These are phyloP conservation scores for Iphiclides podalirius DNA, from an alignment of 2,888 invertebrate genomes.

Conservation along the genomic window DNA sequence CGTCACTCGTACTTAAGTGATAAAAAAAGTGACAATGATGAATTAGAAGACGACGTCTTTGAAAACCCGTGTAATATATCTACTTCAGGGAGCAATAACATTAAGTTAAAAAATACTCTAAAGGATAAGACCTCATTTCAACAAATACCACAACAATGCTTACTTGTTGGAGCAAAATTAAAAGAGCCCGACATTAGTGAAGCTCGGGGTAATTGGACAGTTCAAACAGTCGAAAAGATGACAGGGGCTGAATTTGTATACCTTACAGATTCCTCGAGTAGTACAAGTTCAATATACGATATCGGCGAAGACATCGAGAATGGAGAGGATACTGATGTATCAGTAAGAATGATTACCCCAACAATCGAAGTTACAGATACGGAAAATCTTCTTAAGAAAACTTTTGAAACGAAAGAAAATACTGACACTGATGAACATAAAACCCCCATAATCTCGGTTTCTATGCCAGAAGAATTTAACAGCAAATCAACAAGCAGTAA, in stretches of 20 bases:
- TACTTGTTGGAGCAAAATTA: slow-evolving; percentile 82
- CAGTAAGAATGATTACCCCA: slow-evolving; percentile 71
- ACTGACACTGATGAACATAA: background rate
- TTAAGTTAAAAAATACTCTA: slow-evolving; percentile 1
- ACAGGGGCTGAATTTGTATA: slow-evolving; percentile 84
- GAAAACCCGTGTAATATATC: slow-evolving; percentile 41
- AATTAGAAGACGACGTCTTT: slow-evolving; percentile 75
- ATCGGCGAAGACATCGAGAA: slow-evolving; percentile 68
- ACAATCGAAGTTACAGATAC: slow-evolving; percentile 74
- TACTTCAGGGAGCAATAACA: background rate
- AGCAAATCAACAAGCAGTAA: background rate
- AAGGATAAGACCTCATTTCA: slow-evolving; percentile 46
- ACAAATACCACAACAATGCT: slow-evolving; percentile 68
- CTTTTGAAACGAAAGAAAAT: slow-evolving; percentile 37
- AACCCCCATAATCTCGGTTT: too few relatives aligned
- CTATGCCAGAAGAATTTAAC: too few relatives aligned
- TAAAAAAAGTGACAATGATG: slow-evolving; percentile 67
- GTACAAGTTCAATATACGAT: slow-evolving; percentile 81
- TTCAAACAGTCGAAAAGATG: slow-evolving; percentile 72
- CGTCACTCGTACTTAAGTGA: slow-evolving; percentile 75
- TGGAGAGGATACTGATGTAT: slow-evolving; percentile 66
- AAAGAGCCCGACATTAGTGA: slow-evolving; percentile 79
- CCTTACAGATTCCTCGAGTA: slow-evolving; percentile 83
- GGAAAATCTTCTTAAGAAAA: slow-evolving; percentile 60
- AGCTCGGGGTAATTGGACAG: slow-evolving; percentile 78